phyloP scores from a whole-genome alignment of 2,888 invertebrate genomes.

The Cyrtodaria siliqua region DNA sequence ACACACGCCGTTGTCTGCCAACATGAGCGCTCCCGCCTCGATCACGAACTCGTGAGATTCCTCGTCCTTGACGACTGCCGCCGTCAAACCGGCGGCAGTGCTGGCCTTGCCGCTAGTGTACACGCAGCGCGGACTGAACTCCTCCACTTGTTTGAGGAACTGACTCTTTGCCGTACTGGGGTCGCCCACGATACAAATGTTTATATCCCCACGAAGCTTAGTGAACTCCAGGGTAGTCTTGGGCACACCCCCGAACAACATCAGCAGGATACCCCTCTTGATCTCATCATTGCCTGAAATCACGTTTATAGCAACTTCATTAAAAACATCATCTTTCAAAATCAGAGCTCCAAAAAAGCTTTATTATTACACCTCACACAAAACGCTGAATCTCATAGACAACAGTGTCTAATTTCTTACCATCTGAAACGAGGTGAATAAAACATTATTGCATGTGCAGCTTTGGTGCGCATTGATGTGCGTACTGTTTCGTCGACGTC shows the following conservation, averaged over 20 bases:
- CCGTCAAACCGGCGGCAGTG: slow-evolving; percentile 98
- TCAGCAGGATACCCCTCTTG: slow-evolving; percentile 94
- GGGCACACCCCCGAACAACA: slow-evolving; percentile 98
- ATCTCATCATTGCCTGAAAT: slow-evolving; percentile 97
- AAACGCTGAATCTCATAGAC: no score
- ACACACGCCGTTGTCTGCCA: slow-evolving; percentile 99
- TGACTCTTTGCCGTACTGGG: slow-evolving; percentile 99
- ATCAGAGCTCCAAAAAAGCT: no score
- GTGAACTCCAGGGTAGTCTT: slow-evolving; percentile 97
- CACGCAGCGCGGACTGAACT: slow-evolving; percentile 97
- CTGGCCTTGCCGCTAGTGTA: slow-evolving; percentile 99
- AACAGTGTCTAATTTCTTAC: no score
- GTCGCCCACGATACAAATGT: slow-evolving; percentile 99
- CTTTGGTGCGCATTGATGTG: no score
- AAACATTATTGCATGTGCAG: no score
- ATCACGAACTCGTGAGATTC: slow-evolving; percentile 99
- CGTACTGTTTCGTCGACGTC: no score
- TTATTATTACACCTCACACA: no score
- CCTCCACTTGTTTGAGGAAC: slow-evolving; percentile 96
- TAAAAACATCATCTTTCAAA: no score
- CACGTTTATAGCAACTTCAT: no score
- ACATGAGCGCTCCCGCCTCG: slow-evolving; percentile 99
- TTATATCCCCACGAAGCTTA: slow-evolving; percentile 97
- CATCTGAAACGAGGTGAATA: no score
- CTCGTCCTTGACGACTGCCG: slow-evolving; percentile 99